A percentile compares a stretch with the other conserved stretches of the same genome.
Evolutionary conservation across 2,888 invertebrate species (phyloP).

Genomic region (Arrhopalites spinosus): DNA sequence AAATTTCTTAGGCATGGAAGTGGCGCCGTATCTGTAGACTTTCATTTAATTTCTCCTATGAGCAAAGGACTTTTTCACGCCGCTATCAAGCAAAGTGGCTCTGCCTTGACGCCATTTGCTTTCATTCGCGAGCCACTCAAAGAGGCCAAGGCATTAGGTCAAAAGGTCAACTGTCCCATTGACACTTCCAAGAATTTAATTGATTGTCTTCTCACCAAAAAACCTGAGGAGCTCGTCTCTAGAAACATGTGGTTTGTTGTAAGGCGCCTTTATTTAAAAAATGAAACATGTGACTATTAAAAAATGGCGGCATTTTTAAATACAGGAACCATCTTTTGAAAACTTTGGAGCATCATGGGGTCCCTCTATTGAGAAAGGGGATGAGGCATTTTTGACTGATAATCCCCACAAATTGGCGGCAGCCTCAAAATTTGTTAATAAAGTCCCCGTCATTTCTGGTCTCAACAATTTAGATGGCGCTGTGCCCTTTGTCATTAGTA

Average conservation of each 20-base stretch:
- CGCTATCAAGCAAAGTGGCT: constrained; percentile 31
- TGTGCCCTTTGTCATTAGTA: constrained; percentile 30
- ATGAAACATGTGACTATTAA: background rate
- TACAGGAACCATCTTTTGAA: background rate
- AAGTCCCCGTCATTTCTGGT: constrained; percentile 44
- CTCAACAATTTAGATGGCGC: constrained; percentile 40
- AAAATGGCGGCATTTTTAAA: background rate
- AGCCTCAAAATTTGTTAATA: constrained; percentile 43
- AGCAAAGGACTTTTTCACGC: constrained; percentile 33
- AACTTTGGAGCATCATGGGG: constrained; percentile 33
- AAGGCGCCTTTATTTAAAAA: background rate
- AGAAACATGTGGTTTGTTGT: constrained; percentile 7
- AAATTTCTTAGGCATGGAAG: background rate
- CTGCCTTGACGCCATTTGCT: constrained; percentile 36
- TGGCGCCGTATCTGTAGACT: constrained; percentile 42
- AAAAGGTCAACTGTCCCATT: constrained; percentile 45
- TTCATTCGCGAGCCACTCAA: constrained; percentile 43
- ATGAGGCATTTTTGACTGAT: constrained; percentile 41
- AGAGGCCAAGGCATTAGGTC: constrained; percentile 46
- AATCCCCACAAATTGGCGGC: constrained; percentile 42
- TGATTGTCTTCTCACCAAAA: constrained; percentile 40
- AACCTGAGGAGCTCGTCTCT: constrained; percentile 2
- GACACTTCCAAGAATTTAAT: constrained; percentile 41
- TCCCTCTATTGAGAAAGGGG: constrained; percentile 44
- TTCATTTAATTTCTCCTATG: constrained; percentile 41